A percentile compares a stretch with the other conserved stretches of the same genome.
phyloP scores from a whole-genome alignment of 2,113 vertebrate genomes.

The Seriola dumerili region DNA sequence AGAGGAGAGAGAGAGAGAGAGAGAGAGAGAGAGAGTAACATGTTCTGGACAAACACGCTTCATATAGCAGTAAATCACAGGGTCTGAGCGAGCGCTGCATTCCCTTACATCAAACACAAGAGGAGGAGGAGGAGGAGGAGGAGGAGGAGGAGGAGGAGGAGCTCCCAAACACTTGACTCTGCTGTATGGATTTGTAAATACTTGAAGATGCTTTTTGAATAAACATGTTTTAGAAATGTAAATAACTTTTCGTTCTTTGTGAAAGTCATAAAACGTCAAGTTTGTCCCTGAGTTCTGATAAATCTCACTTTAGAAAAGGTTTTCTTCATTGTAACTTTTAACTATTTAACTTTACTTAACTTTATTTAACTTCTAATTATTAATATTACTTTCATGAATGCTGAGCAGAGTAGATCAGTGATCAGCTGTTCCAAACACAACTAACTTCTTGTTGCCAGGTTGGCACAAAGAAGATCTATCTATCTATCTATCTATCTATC shows the following conservation, averaged over 20 bases:
- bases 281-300: no score
- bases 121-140: constrained; percentile 16
- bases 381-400: neutral
- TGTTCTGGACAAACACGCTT: constrained; percentile 44
- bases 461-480: no score
- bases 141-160: constrained; percentile 8
- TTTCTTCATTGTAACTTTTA: no score
- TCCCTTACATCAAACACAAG: constrained; percentile 45
- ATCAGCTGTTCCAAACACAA: neutral
- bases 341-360: no score
- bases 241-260: constrained; percentile 7
- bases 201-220: neutral
- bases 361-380: no score
- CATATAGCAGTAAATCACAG: constrained; percentile 11
- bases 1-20: no score
- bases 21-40: constrained; percentile 38
- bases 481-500: no score
- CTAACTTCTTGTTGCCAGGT: no score
- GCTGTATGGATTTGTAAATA: constrained; percentile 5
- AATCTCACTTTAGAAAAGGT: no score
- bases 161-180: constrained; percentile 32
- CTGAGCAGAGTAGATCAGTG: neutral
- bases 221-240: constrained; percentile 11
- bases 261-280: neutral
- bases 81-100: neutral